These are phyloP conservation scores for Bellardia bayeri DNA, from an alignment of 2,888 invertebrate species.

Conservation along the genomic window DNA sequence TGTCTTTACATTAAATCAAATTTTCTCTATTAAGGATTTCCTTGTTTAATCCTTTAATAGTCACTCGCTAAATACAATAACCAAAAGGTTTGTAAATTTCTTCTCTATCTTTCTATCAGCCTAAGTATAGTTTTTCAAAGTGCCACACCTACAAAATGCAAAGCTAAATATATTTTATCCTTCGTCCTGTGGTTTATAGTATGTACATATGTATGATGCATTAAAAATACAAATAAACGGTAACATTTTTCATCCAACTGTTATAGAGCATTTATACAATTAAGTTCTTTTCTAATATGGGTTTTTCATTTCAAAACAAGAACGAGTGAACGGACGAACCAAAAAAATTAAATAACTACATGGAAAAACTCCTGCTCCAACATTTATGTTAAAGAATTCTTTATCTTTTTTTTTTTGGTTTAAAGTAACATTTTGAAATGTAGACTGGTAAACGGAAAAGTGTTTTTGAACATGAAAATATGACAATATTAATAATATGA, in stretches of 20 bases:
- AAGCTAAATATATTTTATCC: constrained; percentile 38
- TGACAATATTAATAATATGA: not conserved
- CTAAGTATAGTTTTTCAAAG: constrained; percentile 25
- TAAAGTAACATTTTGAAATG: constrained; percentile 7
- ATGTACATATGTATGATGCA: not conserved
- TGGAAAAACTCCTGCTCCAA: constrained; percentile 2
- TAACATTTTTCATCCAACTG: constrained; percentile 41
- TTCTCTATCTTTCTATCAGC: too few species aligned
- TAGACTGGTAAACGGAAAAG: not conserved
- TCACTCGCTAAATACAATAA: constrained; percentile 48
- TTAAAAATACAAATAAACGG: constrained; percentile 14
- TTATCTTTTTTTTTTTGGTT: not conserved
- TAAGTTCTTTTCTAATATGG: constrained; percentile 64
- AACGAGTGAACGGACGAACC: constrained; percentile 1
- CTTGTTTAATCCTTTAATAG: constrained; percentile 57
- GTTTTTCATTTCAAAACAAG: constrained; percentile 56
- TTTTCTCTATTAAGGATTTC: constrained; percentile 36
- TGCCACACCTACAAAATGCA: constrained; percentile 20
- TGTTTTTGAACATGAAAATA: not conserved
- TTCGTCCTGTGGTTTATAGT: not conserved
- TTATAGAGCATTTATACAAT: constrained; percentile 65
- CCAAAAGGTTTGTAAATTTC: constrained; percentile 5
- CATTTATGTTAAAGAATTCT: not conserved
- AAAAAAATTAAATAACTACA: not conserved
- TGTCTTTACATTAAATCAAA: not conserved